Percentiles rank a stretch among this genome's conserved stretches.
These are phyloP conservation scores for Pollicipes pollicipes DNA, from an alignment of 1,140 invertebrate genomes.

Conservation along the genomic window DNA sequence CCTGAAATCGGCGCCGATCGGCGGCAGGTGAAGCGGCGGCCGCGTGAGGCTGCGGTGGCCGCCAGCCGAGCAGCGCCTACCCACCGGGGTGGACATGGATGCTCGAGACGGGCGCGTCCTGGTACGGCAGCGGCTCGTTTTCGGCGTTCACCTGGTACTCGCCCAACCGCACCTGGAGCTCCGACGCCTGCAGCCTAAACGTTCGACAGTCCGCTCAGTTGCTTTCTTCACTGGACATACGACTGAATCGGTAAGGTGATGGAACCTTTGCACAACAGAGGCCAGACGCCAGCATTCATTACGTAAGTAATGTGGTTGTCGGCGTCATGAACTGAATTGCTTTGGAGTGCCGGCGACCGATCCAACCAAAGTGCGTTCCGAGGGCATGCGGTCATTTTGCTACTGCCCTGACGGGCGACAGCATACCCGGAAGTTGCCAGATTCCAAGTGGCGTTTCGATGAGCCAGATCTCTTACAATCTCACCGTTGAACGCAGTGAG, in stretches of 20 bases:
- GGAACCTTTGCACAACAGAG: background rate
- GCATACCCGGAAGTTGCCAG: no score
- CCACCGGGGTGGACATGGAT: constrained; percentile 65
- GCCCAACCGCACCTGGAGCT: constrained; percentile 64
- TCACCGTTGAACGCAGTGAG: constrained; percentile 52
- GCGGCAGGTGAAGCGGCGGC: no score
- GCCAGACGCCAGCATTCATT: background rate
- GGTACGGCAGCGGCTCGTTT: constrained; percentile 78
- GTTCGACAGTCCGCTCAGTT: no score
- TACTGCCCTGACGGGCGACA: no score
- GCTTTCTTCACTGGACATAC: background rate
- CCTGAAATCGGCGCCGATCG: no score
- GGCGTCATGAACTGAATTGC: background rate
- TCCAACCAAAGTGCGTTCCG: no score
- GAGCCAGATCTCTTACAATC: no score
- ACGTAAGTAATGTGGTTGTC: background rate
- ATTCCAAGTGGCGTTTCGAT: no score
- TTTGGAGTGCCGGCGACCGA: background rate
- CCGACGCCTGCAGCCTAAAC: constrained; percentile 32
- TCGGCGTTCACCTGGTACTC: constrained; percentile 92
- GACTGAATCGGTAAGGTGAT: background rate
- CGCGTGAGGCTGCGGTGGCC: no score
- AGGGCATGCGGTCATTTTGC: no score
- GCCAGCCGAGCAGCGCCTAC: constrained; percentile 22
- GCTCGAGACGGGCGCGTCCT: constrained; percentile 59